Evolutionary conservation across 1,140 invertebrate genomes (phyloP), one percentile per base, ranked within the genome.

Genomic region (Bombus confusus): DNA sequence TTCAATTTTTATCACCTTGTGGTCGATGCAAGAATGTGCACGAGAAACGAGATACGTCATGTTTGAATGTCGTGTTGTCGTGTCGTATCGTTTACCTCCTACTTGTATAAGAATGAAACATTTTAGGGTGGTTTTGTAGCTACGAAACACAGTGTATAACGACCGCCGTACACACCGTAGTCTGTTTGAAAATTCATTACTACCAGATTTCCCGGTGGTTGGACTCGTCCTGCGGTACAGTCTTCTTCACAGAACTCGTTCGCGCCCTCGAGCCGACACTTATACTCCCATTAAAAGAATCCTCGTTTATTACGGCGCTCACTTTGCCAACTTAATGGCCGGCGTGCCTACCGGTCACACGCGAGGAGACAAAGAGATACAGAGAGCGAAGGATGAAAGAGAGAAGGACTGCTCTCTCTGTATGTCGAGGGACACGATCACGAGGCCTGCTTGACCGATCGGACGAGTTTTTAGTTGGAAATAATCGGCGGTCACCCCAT

Each of bases 401-500:
- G 72, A 22, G 28, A n/a, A 18, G 5, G 1, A n/a, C 28, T 39
- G 9, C n/a, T n/a, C n/a, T n/a, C n/a, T 5, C n/a, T 59, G 22
- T 52, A 5, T 52, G 47, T 69, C 37, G 37, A 37, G 68, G 68
- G 68, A 28, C 37, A 68, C 39, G 71, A 41, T 41, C 52, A 43
- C n/a, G 28, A n/a, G 47, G 28, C 31, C n/a, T 31, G n/a, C 59
- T 62, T 80, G 83, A 85, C 87, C 88, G 86, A 88, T 86, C 86
- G 68, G 83, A 90, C 89, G 85, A 88, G 88, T 90, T 91, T 59
- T 64, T 59, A 59, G 69, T 57, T 78, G 52, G 77, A 79, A 86
- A 91, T 90, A 83, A 91, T 91, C 81, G 87, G 71, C 37, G 80
- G 83, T 82, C 72, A 78, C 83, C 86, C 88, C 84, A 79, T 88